Conservation (phyloP, 30 jellyfish, hydroid and myxozoan species). For the Aurelia sp. region DNA sequence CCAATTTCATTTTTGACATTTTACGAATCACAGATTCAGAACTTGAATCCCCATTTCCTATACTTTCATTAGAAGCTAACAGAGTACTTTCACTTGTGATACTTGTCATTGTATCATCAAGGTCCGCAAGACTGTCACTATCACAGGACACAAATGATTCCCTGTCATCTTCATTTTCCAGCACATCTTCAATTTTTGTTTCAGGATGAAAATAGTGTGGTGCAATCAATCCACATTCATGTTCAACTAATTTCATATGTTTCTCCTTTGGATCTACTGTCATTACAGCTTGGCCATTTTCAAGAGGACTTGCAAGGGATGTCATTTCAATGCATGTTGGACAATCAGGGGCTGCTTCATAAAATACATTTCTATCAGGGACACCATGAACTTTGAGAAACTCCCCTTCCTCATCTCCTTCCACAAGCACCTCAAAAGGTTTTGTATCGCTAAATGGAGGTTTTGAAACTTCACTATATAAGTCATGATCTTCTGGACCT, state of each 20-base stretch:
- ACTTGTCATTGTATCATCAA: constrained; percentile 40
- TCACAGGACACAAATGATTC: constrained; percentile 89
- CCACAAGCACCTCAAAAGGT: background rate
- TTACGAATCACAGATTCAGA: background rate
- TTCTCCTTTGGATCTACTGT: constrained; percentile 38
- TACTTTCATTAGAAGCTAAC: constrained; percentile 82
- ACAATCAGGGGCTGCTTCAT: constrained; percentile 92
- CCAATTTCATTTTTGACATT: background rate
- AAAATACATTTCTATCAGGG: constrained; percentile 80
- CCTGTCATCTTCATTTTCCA: constrained; percentile 49
- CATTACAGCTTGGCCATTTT: constrained; percentile 60
- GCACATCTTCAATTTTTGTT: constrained; percentile 17
- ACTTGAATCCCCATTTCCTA: constrained; percentile 38
- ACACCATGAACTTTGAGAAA: constrained; percentile 63
- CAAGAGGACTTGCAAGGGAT: constrained; percentile 86
- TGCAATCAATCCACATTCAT: constrained; percentile 90
- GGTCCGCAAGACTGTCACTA: constrained; percentile 55
- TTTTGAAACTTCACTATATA: background rate
- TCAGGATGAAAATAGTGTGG: constrained; percentile 84
- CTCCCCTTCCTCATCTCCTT: constrained; percentile 13
- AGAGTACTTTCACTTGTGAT: constrained; percentile 86
- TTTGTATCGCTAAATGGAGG: background rate
- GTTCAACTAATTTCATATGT: constrained; percentile 60
- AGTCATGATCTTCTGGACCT: background rate
- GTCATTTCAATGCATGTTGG: constrained; percentile 99